Evolutionary conservation across 2,113 vertebrate genomes (phyloP).

Genomic region (Pterocles orientalis): DNA sequence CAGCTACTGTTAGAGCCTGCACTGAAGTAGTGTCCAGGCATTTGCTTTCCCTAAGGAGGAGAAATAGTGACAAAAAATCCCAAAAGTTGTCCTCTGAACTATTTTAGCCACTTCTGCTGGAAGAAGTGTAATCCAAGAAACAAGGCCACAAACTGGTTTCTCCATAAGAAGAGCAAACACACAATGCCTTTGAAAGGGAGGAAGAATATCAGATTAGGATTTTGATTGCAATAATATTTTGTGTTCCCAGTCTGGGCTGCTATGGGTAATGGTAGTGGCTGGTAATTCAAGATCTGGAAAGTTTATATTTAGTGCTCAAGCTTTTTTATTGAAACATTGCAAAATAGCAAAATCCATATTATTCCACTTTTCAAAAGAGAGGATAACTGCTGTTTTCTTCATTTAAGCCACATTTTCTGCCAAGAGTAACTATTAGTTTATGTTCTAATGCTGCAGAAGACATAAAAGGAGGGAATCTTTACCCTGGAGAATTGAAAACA

Average conservation of each 20-base stretch:
- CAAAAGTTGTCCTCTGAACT: neutral
- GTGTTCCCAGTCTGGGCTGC: neutral
- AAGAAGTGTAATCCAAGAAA: neutral
- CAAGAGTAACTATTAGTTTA: neutral
- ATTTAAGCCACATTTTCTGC: neutral
- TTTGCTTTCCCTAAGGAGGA: neutral
- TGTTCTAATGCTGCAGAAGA: neutral
- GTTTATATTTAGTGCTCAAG: neutral
- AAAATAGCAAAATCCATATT: neutral
- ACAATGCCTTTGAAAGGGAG: neutral
- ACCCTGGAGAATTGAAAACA: neutral
- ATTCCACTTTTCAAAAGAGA: neutral
- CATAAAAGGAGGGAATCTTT: neutral
- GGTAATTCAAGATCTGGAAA: neutral
- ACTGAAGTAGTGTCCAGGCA: neutral
- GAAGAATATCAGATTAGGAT: neutral
- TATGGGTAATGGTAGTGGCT: neutral
- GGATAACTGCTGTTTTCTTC: neutral
- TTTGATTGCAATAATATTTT: neutral
- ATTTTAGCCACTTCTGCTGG: neutral
- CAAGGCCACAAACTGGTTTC: neutral
- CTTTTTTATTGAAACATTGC: neutral
- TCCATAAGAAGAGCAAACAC: neutral
- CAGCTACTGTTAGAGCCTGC: neutral
- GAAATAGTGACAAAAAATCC: neutral